These are phyloP conservation scores for Bubo blakistoni DNA, from an alignment of 2,113 vertebrate species.

Conservation along the genomic window DNA sequence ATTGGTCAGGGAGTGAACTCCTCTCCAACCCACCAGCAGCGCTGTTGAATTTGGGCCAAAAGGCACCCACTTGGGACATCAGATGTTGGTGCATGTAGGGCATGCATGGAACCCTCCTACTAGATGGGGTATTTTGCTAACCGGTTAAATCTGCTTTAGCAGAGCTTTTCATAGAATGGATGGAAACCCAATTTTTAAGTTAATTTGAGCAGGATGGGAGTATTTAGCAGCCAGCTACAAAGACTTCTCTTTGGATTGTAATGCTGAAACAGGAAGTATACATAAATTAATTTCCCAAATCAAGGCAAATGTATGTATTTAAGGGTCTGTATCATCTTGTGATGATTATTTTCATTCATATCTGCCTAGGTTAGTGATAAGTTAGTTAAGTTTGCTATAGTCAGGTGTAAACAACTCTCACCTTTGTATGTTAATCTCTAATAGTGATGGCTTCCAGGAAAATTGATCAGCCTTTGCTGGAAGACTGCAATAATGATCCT, in stretches of 20 bases:
- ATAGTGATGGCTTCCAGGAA: not conserved
- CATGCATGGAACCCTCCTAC: not conserved
- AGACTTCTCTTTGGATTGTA: not conserved
- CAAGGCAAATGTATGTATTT: not conserved
- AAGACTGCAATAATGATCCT: not conserved
- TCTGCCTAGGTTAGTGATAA: not conserved
- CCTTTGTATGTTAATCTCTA: not conserved
- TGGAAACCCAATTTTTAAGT: conserved; percentile 21
- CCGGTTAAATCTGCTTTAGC: conserved; percentile 53
- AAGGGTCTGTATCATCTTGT: not conserved
- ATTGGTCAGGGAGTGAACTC: not conserved
- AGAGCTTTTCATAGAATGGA: not conserved
- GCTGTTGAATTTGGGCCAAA: not conserved
- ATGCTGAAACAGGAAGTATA: not conserved
- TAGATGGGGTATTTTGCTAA: conserved; percentile 28
- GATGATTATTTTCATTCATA: not conserved
- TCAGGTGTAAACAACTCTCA: not conserved
- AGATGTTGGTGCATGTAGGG: not conserved
- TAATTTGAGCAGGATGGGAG: not conserved
- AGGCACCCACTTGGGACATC: not conserved
- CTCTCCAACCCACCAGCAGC: not conserved
- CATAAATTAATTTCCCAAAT: not conserved
- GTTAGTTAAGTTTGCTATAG: not conserved
- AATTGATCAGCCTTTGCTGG: not conserved
- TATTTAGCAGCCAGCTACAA: not conserved